phyloP scores from a whole-genome alignment of 1,140 invertebrate genomes.

The Drosophila varians region DNA sequence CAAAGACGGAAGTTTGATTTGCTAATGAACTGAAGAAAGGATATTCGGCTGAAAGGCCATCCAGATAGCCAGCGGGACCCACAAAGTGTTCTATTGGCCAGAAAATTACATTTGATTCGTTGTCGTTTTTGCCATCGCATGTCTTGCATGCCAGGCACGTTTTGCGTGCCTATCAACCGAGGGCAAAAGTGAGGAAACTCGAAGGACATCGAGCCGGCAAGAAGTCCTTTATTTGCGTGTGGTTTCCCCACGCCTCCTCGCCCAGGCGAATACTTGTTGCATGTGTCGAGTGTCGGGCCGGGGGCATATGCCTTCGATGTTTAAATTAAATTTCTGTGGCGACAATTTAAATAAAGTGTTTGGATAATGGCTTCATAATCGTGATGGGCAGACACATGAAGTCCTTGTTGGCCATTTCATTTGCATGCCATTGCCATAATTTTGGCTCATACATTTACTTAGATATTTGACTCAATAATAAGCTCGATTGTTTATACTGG shows the following conservation, averaged over 20 bases:
- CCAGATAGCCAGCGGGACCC: conserved; percentile 4
- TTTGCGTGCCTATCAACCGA: conserved; percentile 50
- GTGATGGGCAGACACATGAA: conserved; percentile 8
- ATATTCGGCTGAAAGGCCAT: conserved; percentile 48
- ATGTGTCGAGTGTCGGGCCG: conserved; percentile 42
- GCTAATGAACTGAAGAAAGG: conserved; percentile 75
- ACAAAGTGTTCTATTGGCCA: conserved; percentile 71
- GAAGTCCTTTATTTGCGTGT: conserved; percentile 45
- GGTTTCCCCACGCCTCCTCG: conserved; percentile 12
- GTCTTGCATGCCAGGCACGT: conserved; percentile 70
- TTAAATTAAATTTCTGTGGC: conserved; percentile 66
- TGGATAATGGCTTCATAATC: conserved; percentile 51
- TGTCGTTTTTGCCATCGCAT: conserved; percentile 32
- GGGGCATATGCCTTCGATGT: conserved; percentile 17
- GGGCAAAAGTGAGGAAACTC: conserved; percentile 18
- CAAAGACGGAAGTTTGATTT: conserved; percentile 75
- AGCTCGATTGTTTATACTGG: conserved; percentile 62
- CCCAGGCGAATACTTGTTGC: conserved; percentile 53
- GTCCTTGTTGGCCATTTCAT: conserved; percentile 57
- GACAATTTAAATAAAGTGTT: conserved; percentile 50
- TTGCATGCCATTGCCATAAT: conserved; percentile 81
- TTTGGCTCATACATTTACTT: conserved; percentile 71
- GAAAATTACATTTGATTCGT: conserved; percentile 79
- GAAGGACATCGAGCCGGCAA: conserved; percentile 44
- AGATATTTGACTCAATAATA: conserved; percentile 70